These are phyloP conservation scores for Drosophila miranda DNA, from an alignment of 1,140 invertebrate species.

Conservation along the genomic window DNA sequence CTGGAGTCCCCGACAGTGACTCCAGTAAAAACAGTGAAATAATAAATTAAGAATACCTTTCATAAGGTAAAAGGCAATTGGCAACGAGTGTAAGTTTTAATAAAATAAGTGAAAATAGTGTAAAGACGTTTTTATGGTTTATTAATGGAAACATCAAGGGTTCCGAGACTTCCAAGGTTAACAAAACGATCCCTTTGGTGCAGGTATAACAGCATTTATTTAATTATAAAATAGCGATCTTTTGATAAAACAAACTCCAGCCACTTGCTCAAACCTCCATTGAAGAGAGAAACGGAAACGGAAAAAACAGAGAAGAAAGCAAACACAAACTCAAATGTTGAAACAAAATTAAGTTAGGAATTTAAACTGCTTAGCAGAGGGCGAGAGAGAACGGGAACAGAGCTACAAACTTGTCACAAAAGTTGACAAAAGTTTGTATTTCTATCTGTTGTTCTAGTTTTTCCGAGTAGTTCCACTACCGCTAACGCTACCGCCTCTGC, in stretches of 20 bases:
- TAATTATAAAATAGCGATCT: slow-evolving; percentile 30
- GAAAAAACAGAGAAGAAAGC: slow-evolving; percentile 15
- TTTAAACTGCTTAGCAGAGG: slow-evolving; percentile 31
- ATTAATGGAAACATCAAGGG: no score
- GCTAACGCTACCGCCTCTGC: no score
- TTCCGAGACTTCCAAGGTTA: no score
- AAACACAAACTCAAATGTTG: slow-evolving; percentile 33
- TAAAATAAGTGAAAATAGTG: no score
- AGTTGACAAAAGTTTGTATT: slow-evolving; percentile 31
- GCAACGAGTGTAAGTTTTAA: no score
- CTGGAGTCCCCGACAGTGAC: no score
- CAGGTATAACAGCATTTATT: background rate
- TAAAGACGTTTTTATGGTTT: no score
- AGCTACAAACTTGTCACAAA: slow-evolving; percentile 18
- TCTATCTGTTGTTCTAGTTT: slow-evolving; percentile 2
- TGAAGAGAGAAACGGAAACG: slow-evolving; percentile 16
- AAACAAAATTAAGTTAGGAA: slow-evolving; percentile 37
- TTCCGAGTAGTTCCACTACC: no score
- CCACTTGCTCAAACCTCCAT: slow-evolving; percentile 54
- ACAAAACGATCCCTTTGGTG: no score
- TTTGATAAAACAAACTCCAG: slow-evolving; percentile 33
- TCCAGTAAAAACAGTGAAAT: no score
- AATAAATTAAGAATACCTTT: no score
- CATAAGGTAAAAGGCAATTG: no score
- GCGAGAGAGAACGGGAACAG: background rate